Evolutionary conservation across 2,888 invertebrate species (phyloP).

Genomic region (Dryobotodes eremita): DNA sequence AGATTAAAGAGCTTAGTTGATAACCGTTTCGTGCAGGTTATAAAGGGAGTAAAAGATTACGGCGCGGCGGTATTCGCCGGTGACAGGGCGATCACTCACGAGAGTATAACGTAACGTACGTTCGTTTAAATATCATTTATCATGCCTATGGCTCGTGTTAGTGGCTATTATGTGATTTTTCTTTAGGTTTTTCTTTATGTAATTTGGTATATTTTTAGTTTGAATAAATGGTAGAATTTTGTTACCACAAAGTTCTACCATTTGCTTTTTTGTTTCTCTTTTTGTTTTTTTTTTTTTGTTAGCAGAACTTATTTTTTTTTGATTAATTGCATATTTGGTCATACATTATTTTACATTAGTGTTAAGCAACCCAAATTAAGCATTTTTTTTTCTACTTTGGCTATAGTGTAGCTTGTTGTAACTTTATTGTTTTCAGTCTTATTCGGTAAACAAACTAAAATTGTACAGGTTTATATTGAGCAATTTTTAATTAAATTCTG

Average conservation of each 20-base stretch:
- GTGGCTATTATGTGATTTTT: slow-evolving; percentile 24
- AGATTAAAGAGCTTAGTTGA: slow-evolving; percentile 29
- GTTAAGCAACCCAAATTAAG: too few species aligned
- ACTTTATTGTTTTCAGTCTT: neutral
- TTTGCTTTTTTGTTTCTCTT: too few species aligned
- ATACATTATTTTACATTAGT: too few species aligned
- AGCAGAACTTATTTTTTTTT: too few species aligned
- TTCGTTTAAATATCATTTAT: slow-evolving; percentile 45
- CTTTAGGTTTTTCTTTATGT: slow-evolving; percentile 5
- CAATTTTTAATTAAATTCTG: neutral
- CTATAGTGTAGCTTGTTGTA: too few species aligned
- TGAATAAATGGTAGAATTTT: neutral
- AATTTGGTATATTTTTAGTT: neutral
- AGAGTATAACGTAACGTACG: slow-evolving; percentile 4
- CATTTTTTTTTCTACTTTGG: too few species aligned
- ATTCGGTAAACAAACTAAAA: neutral
- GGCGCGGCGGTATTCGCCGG: slow-evolving; percentile 20
- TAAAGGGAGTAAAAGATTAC: slow-evolving; percentile 30
- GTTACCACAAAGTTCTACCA: too few species aligned
- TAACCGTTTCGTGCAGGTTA: slow-evolving; percentile 30
- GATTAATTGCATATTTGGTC: too few species aligned
- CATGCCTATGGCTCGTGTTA: slow-evolving; percentile 30
- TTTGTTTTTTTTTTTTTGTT: too few species aligned
- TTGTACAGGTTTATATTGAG: neutral
- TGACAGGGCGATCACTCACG: slow-evolving; percentile 38